Base-by-base conservation (phyloP, 2,888 invertebrate genomes). In the Prionchulus punctatus region DNA sequence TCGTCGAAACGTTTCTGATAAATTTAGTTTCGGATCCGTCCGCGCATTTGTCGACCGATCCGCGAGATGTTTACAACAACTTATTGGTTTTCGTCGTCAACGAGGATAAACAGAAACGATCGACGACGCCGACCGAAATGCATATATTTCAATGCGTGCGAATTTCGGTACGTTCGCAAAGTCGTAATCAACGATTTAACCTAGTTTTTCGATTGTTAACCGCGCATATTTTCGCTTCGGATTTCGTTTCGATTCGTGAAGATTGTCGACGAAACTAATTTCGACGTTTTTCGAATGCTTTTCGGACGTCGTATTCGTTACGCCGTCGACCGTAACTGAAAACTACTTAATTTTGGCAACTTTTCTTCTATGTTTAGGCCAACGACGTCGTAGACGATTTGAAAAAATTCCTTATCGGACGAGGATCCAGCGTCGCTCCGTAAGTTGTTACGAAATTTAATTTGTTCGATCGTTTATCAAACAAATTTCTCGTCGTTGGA, bases 61-160 rank as follows among this genome's bases (percentile, higher is more conserved):
- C 55, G 4, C 86, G 88, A 75, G 96, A 98, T 75, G 82, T 92
- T 71, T 98, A 96, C 79, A 96, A 96, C 77, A 98, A 98, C 75
- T 89, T 98, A 70, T 79, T 98, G 68, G 86, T 98, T 31, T 98
- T 98, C 76, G 89, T 92, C 64, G 91, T 96, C 60, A 81, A 82
- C 3, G 86, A 81, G 60, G 82, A 78, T 60, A 69, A 67, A 52
- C 64, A 65, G 48, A 68, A 64, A 60, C 67, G 64, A 53, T 55
- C 59, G 42, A 67, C 66, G 53, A 50, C 56, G 27, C 25, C 27
- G 2, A 12, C 89, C 2, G 96, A 98, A 78, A 92, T 98, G 84
- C 98, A 98, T 77, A 96, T 98, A 72, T 80, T 80, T 76, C 90
- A 89, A 79, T 85, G 85, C 71, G 83, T 84, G 73, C 82, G 82